phyloP scores from a whole-genome alignment of 1,140 invertebrate species.

The Carposina sasakii region DNA sequence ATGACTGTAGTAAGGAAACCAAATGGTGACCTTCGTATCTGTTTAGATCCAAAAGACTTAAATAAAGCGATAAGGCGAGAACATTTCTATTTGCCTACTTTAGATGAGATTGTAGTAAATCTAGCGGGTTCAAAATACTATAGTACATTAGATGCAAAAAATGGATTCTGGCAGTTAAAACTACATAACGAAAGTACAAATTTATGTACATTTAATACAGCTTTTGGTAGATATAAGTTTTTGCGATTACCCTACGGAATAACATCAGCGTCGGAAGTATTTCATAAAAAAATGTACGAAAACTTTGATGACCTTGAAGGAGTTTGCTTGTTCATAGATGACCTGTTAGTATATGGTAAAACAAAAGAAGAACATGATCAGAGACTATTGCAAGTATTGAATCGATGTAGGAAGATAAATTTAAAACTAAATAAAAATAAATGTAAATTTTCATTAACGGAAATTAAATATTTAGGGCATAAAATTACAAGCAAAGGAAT shows the following conservation, averaged over 20 bases:
- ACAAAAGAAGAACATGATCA: constrained; percentile 8
- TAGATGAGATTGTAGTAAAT: constrained; percentile 41
- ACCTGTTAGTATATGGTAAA: constrained; percentile 11
- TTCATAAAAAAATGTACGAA: constrained; percentile 9
- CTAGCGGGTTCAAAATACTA: neutral
- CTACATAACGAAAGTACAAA: constrained; percentile 34
- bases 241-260: constrained; percentile 10
- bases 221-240: constrained; percentile 30
- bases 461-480: constrained; percentile 24
- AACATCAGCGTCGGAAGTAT: constrained; percentile 9
- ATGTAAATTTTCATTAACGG: constrained; percentile 18
- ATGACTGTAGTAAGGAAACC: constrained; percentile 60
- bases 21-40: constrained; percentile 58
- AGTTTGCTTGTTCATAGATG: constrained; percentile 16
- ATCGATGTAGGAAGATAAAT: constrained; percentile 12
- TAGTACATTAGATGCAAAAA: neutral
- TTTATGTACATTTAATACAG: constrained; percentile 52
- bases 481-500: constrained; percentile 15
- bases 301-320: constrained; percentile 12
- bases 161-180: constrained; percentile 25
- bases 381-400: constrained; percentile 11
- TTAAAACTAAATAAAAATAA: constrained; percentile 19
- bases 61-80: constrained; percentile 59
- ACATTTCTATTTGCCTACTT: constrained; percentile 47
- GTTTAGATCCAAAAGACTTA: constrained; percentile 65